phyloP scores from a whole-genome alignment of 1,140 invertebrate genomes.

The Bilobella aurantiaca region DNA sequence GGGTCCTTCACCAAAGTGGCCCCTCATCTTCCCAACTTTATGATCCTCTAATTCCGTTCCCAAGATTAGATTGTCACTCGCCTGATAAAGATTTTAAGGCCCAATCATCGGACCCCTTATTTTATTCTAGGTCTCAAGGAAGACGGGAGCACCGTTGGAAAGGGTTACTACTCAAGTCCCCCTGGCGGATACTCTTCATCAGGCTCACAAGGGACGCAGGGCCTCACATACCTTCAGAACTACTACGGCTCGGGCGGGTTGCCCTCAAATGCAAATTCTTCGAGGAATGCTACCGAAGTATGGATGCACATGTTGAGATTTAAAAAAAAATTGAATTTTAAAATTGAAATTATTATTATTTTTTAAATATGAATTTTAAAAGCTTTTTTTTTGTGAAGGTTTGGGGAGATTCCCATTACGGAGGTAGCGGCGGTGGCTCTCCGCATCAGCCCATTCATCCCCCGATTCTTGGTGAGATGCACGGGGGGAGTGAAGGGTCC shows the following conservation, averaged over 20 bases:
- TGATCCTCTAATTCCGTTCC: background rate
- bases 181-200: background rate
- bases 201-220: background rate
- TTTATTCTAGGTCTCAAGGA: background rate
- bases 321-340: too few species aligned
- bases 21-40: background rate
- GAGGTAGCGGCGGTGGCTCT: background rate
- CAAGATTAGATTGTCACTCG: background rate
- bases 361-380: background rate
- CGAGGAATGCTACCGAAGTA: background rate
- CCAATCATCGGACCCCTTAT: background rate
- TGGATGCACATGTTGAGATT: too few species aligned
- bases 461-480: background rate
- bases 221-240: slow-evolving; percentile 3
- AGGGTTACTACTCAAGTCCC: background rate
- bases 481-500: background rate
- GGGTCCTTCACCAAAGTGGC: background rate
- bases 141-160: background rate
- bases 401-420: background rate
- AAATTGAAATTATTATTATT: background rate
- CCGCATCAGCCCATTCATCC: background rate
- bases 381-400: background rate
- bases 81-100: background rate
- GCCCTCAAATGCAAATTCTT: background rate
- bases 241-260: background rate